phyloP scores from a whole-genome alignment of 2,113 vertebrate genomes.

The Chamaetylas fuelleborni region DNA sequence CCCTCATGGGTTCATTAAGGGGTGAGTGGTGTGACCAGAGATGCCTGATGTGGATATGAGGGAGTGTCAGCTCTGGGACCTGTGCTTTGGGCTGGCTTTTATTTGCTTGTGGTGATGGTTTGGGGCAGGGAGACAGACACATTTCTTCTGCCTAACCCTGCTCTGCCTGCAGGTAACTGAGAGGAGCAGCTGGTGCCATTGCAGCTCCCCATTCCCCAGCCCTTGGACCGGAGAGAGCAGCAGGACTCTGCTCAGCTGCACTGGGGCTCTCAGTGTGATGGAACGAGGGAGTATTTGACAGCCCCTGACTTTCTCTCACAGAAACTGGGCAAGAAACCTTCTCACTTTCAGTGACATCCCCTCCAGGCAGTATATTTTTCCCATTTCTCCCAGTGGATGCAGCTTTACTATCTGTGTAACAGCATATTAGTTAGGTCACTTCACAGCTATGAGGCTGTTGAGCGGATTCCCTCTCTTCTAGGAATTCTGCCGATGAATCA shows the following conservation, averaged over 20 bases:
- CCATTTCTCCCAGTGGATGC: not conserved
- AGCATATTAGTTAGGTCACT: conserved; percentile 12
- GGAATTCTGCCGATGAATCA: conserved; percentile 53
- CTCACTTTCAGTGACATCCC: not conserved
- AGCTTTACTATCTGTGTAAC: not conserved
- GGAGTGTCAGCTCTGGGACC: fast-evolving
- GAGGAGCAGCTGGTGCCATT: not conserved
- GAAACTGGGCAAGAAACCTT: not conserved
- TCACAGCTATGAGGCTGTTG: conserved; percentile 41
- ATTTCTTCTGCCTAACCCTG: not conserved
- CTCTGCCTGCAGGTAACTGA: not conserved
- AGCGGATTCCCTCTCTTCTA: conserved; percentile 30
- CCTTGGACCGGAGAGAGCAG: not conserved
- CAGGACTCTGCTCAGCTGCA: not conserved
- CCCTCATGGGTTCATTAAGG: not conserved
- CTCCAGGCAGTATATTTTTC: not conserved
- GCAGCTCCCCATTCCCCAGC: not conserved
- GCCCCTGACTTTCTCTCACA: not conserved
- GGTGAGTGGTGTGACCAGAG: not conserved
- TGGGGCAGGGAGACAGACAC: not conserved
- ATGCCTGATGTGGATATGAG: not conserved
- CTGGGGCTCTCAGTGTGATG: not conserved
- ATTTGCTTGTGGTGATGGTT: not conserved
- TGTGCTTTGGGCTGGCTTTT: not conserved
- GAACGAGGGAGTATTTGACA: not conserved